These are phyloP conservation scores for Paraescarpia echinospica DNA, from an alignment of 1,140 invertebrate species.

Conservation along the genomic window DNA sequence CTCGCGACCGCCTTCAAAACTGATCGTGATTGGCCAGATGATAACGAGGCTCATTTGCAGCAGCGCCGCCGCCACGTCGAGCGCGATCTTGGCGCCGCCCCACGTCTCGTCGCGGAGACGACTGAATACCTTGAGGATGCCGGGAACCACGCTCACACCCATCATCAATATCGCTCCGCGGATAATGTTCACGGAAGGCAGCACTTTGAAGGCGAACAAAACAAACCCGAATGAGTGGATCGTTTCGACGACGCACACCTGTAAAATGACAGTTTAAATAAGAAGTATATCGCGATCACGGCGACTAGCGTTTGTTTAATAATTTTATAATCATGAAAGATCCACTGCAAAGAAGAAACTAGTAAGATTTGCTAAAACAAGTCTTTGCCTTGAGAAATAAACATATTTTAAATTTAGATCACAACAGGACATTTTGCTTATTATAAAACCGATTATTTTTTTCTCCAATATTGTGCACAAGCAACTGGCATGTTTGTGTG, in stretches of 20 bases:
- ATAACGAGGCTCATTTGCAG: conserved; percentile 43
- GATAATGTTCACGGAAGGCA: conserved; percentile 37
- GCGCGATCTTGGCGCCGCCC: conserved; percentile 31
- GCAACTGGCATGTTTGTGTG: too few species aligned
- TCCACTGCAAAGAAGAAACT: neutral
- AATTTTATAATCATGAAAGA: neutral
- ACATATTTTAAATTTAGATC: too few species aligned
- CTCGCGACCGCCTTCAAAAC: conserved; percentile 39
- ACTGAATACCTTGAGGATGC: conserved; percentile 44
- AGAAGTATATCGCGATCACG: neutral
- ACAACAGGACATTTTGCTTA: too few species aligned
- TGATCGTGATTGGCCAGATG: conserved; percentile 44
- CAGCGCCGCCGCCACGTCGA: conserved; percentile 41
- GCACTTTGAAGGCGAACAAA: conserved; percentile 48
- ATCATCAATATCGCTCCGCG: conserved; percentile 28
- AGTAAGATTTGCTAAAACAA: neutral
- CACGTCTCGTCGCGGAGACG: conserved; percentile 32
- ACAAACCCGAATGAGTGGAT: conserved; percentile 49
- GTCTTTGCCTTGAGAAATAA: too few species aligned
- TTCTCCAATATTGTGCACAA: too few species aligned
- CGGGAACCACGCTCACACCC: conserved; percentile 46
- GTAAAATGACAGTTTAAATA: neutral
- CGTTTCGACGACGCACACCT: conserved; percentile 49
- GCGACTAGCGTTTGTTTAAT: neutral
- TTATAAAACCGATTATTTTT: too few species aligned